Evolutionary conservation across 2,888 invertebrate genomes (phyloP).

Genomic region (Drymonia ruficornis): DNA sequence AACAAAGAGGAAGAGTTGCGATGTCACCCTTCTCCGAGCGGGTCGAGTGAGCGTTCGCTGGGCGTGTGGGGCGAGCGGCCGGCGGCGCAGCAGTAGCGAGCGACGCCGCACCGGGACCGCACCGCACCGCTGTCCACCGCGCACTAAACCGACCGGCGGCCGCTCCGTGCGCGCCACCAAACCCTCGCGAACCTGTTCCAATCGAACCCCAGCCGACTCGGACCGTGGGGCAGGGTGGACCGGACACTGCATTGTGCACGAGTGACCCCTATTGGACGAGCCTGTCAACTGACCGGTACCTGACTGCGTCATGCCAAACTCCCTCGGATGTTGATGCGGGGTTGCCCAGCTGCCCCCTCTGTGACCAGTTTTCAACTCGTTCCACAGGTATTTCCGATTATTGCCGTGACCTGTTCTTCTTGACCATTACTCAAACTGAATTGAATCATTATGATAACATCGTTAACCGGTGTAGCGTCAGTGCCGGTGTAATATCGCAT

Average conservation of each 20-base stretch:
- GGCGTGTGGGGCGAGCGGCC: slow-evolving; percentile 58
- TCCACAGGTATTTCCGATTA: slow-evolving; percentile 73
- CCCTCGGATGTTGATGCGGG: slow-evolving; percentile 73
- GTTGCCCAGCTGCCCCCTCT: slow-evolving; percentile 70
- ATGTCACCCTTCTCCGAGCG: slow-evolving; percentile 78
- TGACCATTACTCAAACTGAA: slow-evolving; percentile 41
- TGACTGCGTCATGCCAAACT: slow-evolving; percentile 72
- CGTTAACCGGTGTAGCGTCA: slow-evolving; percentile 27
- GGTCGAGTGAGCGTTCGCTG: slow-evolving; percentile 55
- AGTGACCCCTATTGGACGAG: slow-evolving; percentile 74
- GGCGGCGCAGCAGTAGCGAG: slow-evolving; percentile 72
- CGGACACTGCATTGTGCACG: slow-evolving; percentile 71
- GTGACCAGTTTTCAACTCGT: slow-evolving; percentile 67
- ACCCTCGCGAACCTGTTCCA: slow-evolving; percentile 53
- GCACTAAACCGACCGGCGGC: slow-evolving; percentile 41
- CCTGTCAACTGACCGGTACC: slow-evolving; percentile 69
- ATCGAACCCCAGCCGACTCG: slow-evolving; percentile 49
- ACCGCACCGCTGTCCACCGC: slow-evolving; percentile 72
- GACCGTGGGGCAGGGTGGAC: slow-evolving; percentile 55
- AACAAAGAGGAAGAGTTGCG: slow-evolving; percentile 71
- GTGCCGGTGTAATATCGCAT: slow-evolving; percentile 8
- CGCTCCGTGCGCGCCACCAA: slow-evolving; percentile 24
- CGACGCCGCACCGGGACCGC: slow-evolving; percentile 77
- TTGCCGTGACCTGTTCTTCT: slow-evolving; percentile 54
- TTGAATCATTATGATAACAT: slow-evolving; percentile 50